Evolutionary conservation across 1,140 invertebrate genomes (phyloP).

Genomic region (Plodia interpunctella): DNA sequence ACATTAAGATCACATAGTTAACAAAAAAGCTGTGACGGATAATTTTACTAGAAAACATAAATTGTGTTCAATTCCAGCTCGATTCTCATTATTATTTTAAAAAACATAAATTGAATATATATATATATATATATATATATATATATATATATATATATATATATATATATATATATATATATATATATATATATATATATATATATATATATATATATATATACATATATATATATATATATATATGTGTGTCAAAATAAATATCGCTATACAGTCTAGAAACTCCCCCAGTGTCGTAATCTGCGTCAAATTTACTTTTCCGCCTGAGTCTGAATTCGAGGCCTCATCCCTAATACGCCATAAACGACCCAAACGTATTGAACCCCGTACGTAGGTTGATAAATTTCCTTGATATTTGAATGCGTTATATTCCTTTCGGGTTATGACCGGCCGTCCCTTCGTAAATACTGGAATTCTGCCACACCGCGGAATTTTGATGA

Average conservation of each 20-base stretch:
- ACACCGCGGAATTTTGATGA: conserved; percentile 35
- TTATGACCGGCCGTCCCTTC: conserved; percentile 49
- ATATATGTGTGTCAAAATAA: conserved; percentile 49
- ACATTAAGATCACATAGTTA: no score
- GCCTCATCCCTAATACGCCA: conserved; percentile 65
- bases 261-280: conserved; percentile 51
- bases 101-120: no score
- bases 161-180: no score
- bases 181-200: no score
- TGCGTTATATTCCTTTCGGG: conserved; percentile 62
- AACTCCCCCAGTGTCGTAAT: conserved; percentile 58
- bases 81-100: no score
- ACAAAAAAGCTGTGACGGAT: no score
- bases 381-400: conserved; percentile 62
- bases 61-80: no score
- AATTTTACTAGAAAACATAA: no score
- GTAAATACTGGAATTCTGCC: conserved; percentile 58
- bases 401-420: conserved; percentile 73
- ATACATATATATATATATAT: no score
- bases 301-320: conserved; percentile 68
- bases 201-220: no score
- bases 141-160: no score
- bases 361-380: conserved; percentile 72
- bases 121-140: no score
- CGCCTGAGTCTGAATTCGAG: conserved; percentile 54